Percentiles rank a stretch among this genome's conserved stretches.
Conservation (phyloP, 2,888 invertebrate species). For the Apotomis turbidana region DNA sequence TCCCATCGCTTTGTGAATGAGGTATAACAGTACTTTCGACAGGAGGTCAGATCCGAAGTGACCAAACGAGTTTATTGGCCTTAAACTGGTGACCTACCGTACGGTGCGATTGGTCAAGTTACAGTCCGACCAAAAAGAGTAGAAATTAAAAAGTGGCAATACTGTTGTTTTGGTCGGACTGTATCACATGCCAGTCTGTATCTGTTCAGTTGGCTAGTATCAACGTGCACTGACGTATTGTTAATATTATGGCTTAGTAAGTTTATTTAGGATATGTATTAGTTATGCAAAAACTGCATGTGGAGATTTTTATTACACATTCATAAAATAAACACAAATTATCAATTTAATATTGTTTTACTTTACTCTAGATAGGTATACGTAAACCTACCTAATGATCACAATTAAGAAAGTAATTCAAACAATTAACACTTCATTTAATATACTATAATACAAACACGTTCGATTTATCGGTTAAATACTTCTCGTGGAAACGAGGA, state of each 20-base stretch:
- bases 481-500: no score
- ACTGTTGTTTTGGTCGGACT: no score
- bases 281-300: background rate
- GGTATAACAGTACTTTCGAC: constrained; percentile 10
- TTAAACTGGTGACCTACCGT: constrained; percentile 16
- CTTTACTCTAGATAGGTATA: background rate
- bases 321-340: constrained; percentile 8
- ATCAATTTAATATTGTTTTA: constrained; percentile 8
- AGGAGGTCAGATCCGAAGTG: constrained; percentile 11
- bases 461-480: no score
- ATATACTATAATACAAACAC: no score
- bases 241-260: no score
- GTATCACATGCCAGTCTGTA: no score
- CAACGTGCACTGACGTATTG: no score
- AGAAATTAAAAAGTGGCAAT: no score
- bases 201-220: no score
- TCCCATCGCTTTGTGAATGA: background rate
- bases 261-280: no score
- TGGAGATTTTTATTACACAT: background rate
- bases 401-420: background rate
- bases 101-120: constrained; percentile 3
- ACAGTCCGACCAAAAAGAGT: no score
- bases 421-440: background rate
- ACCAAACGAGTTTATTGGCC: constrained; percentile 31
- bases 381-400: constrained; percentile 1